Evolutionary conservation across 2,113 vertebrate species (phyloP), one percentile per base, ranked within the genome.

Genomic region (Casuarius casuarius): DNA sequence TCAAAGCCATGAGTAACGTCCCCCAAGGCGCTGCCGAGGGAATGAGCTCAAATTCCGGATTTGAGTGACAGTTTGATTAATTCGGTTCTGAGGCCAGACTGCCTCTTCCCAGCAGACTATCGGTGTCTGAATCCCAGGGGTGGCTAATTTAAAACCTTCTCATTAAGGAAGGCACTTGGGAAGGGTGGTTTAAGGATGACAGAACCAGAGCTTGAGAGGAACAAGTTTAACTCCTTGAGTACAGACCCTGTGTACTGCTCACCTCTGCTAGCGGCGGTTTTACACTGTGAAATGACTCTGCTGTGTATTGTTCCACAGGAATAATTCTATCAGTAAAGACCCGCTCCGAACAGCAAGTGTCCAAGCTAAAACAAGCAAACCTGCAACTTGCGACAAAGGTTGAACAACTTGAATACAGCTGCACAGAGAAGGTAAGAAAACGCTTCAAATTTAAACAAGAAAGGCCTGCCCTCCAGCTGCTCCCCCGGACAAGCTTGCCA

Each of bases 261-360:
- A 70, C 7, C 86, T 84, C 29, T 48, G 65, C 71, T 75, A 1
- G 18, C 10, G 66, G 52, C 91, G 73, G 77, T 14, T 85, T 19
- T 22, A 85, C 91, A 22, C 3, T 35, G 62, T 85, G n/a, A 92
- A 91, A 46, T 2, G 7, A 82, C 87, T 25, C 95, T 59, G 10
- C 82, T 87, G 87, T 66, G 89, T 19, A 80, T 92, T 95, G 59
- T 93, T 92, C 72, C 95, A 18, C 97, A 99, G 99, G 99, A 26
- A 99, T 99, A 14, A 97, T 99, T 65, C 76, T 99, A 72, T 99
- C 99, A 0, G 98, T 99, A 40, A 99, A 99, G 98, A 99, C 97
- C 6, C 98, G 98, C 10, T 99, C 99, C 0, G 96, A 99, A 89
- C 98, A 99, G 83, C 98, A 97, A 88, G 83, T 99, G 25, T 92